These are phyloP conservation scores for Sialis fuliginosa DNA, from an alignment of 2,888 invertebrate genomes.

Conservation along the genomic window DNA sequence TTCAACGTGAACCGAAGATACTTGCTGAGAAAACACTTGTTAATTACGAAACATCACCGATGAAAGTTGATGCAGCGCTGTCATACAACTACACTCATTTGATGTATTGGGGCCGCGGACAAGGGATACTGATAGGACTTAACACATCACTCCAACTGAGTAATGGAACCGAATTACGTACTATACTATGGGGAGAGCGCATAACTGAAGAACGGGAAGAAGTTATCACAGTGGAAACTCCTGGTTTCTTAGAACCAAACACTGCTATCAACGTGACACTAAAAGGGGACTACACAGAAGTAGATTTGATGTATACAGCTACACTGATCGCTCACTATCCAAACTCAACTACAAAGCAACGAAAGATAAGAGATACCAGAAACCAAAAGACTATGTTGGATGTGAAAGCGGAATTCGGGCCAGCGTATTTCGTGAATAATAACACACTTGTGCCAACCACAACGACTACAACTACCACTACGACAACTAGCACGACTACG, in stretches of 20 bases:
- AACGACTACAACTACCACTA: conserved; percentile 34
- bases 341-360: conserved; percentile 36
- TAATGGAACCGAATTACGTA: conserved; percentile 36
- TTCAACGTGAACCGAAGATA: conserved; percentile 31
- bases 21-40: conserved; percentile 29
- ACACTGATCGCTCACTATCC: conserved; percentile 50
- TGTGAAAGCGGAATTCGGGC: conserved; percentile 53
- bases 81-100: conserved; percentile 51
- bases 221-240: conserved; percentile 39
- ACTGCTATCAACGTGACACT: conserved; percentile 71
- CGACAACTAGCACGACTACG: conserved; percentile 40
- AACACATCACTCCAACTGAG: conserved; percentile 41
- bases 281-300: conserved; percentile 50
- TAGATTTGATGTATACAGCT: conserved; percentile 58
- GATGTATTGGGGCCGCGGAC: conserved; percentile 64
- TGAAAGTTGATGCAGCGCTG: conserved; percentile 53
- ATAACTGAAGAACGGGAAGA: conserved; percentile 35
- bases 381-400: conserved; percentile 48
- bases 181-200: conserved; percentile 51
- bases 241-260: conserved; percentile 43
- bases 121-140: conserved; percentile 51
- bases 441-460: conserved; percentile 31
- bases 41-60: conserved; percentile 27
- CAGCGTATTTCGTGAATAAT: conserved; percentile 58
- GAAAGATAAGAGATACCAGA: conserved; percentile 42